Evolutionary conservation across 2,888 invertebrate genomes (phyloP).

Genomic region (Sarcophaga carnaria): DNA sequence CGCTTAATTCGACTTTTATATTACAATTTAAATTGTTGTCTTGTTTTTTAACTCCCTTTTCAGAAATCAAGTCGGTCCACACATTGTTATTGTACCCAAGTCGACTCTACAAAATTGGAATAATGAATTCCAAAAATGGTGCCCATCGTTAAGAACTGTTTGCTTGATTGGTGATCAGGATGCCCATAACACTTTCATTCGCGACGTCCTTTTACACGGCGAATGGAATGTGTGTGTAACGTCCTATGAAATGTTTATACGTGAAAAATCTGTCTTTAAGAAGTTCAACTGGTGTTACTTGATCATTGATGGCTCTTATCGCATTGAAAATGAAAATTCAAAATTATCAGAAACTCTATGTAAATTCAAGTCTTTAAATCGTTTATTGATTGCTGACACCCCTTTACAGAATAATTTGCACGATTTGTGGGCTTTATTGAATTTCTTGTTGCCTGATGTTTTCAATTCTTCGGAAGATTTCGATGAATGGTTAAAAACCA

Average conservation of each 20-base stretch:
- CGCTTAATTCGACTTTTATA: background rate
- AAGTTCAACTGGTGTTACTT: conserved; percentile 99
- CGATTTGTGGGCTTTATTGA: conserved; percentile 98
- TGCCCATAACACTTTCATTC: conserved; percentile 84
- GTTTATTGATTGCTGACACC: conserved; percentile 97
- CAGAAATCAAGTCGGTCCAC: conserved; percentile 95
- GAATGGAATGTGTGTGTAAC: conserved; percentile 99
- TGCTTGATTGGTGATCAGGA: conserved; percentile 90
- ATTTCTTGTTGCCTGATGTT: conserved; percentile 98
- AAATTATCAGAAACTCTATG: conserved; percentile 98
- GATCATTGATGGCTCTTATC: conserved; percentile 99
- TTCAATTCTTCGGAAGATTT: conserved; percentile 91
- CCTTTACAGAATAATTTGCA: conserved; percentile 99
- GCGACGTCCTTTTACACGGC: conserved; percentile 93
- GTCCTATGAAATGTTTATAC: conserved; percentile 99
- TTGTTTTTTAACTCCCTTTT: conserved; percentile 37
- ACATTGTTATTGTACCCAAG: conserved; percentile 99
- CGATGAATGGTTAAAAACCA: conserved; percentile 99
- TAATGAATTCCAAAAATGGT: conserved; percentile 99
- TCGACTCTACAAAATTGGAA: conserved; percentile 99
- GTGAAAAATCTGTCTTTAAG: conserved; percentile 97
- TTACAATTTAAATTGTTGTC: background rate
- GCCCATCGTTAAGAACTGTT: conserved; percentile 93
- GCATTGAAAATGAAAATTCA: conserved; percentile 99
- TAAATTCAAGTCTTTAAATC: conserved; percentile 98